Evolutionary conservation across 30 jellyfish, hydroid and myxozoan species (phyloP).

Genomic region (Aurelia coerulea): DNA sequence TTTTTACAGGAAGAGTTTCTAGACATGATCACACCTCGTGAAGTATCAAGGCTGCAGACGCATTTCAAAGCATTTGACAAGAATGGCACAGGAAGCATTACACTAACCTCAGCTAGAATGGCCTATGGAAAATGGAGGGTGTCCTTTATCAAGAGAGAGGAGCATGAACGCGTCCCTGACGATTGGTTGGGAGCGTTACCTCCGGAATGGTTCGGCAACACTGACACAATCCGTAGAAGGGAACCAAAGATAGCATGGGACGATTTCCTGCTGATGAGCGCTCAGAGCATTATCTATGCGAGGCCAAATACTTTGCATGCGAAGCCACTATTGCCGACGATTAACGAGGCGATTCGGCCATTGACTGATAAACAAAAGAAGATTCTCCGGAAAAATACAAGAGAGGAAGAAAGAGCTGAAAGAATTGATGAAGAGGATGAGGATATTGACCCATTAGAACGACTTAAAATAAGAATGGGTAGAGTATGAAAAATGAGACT

Average conservation of each 20-base stretch:
- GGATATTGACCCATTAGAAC: constrained; percentile 5
- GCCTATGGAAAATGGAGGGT: constrained; percentile 65
- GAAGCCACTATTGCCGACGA: constrained; percentile 57
- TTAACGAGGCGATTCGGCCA: constrained; percentile 38
- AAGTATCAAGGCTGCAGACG: constrained; percentile 38
- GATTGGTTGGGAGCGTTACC: constrained; percentile 70
- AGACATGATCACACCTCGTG: constrained; percentile 33
- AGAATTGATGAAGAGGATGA: not conserved
- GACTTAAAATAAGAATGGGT: not conserved
- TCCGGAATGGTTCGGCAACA: constrained; percentile 31
- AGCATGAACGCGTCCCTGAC: not conserved
- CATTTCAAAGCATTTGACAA: constrained; percentile 32
- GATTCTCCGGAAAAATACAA: not conserved
- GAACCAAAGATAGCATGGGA: constrained; percentile 53
- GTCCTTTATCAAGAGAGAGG: constrained; percentile 23
- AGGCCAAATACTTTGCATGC: constrained; percentile 54
- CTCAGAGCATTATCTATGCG: constrained; percentile 54
- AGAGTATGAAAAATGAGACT: too few species aligned
- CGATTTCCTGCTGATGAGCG: constrained; percentile 34
- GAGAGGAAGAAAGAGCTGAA: not conserved
- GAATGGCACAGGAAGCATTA: constrained; percentile 18
- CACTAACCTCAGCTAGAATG: constrained; percentile 32
- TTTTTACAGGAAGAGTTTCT: constrained; percentile 21
- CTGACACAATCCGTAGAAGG: not conserved
- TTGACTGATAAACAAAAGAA: not conserved